Conservation (phyloP, 2,113 vertebrate genomes). For the Oryzias melastigma region DNA sequence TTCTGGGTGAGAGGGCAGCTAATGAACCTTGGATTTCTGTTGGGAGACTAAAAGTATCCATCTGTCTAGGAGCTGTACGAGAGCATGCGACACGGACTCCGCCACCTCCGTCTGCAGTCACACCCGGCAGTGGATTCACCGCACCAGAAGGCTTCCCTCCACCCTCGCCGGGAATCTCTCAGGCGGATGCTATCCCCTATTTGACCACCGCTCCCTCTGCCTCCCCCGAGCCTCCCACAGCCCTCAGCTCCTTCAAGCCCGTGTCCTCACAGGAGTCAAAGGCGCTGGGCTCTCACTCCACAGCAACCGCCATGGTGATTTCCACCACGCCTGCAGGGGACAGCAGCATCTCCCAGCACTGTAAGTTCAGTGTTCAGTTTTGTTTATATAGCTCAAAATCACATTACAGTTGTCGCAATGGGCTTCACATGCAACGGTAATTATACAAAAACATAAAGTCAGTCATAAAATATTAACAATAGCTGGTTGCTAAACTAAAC, state of each 20-base stretch:
- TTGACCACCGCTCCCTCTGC: conserved; percentile 48
- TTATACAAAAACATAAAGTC: too few species aligned
- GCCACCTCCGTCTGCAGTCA: conserved; percentile 9
- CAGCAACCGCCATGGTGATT: conserved; percentile 55
- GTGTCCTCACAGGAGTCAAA: conserved; percentile 49
- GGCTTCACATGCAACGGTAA: too few species aligned
- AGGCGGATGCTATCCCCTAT: conserved; percentile 47
- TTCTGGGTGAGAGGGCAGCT: too few species aligned
- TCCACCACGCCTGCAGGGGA: conserved; percentile 53
- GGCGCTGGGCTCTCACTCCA: conserved; percentile 51
- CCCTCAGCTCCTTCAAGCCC: conserved; percentile 44
- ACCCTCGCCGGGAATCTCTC: conserved; percentile 43
- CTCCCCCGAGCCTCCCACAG: conserved; percentile 40
- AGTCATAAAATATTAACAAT: too few species aligned
- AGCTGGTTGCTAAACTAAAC: too few species aligned
- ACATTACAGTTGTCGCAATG: too few species aligned
- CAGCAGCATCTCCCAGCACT: conserved; percentile 89
- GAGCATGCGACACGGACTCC: conserved; percentile 24
- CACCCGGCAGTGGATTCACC: conserved; percentile 25
- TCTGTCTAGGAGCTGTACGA: conserved; percentile 45
- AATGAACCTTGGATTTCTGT: too few species aligned
- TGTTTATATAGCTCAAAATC: too few species aligned
- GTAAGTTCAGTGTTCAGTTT: conserved; percentile 68
- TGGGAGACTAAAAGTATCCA: too few species aligned
- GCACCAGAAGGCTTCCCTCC: conserved; percentile 16